Evolutionary conservation across 2,797 vertebrate genomes (phyloP).

Genomic region (Smutsia gigantea): DNA sequence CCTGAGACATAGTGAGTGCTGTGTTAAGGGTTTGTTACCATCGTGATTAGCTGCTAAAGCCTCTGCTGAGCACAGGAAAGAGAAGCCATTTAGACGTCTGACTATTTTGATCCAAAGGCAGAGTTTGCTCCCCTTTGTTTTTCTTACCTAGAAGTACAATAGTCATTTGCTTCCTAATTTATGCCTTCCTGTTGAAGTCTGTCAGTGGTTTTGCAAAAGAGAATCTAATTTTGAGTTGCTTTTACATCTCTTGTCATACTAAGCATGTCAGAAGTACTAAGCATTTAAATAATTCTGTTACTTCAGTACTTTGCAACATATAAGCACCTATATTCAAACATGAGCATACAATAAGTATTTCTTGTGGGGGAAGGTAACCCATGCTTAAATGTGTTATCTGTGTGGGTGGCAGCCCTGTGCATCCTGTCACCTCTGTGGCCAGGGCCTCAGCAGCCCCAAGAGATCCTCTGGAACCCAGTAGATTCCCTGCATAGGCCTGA

Average conservation of each 20-base stretch:
- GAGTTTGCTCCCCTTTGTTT: conserved; percentile 16
- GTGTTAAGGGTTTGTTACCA: accelerated
- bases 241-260: not conserved
- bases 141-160: conserved; percentile 36
- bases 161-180: conserved; percentile 50
- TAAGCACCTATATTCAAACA: not conserved
- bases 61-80: not conserved
- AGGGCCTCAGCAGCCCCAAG: not conserved
- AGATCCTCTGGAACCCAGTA: not conserved
- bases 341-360: not conserved
- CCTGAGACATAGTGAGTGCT: too few relatives aligned
- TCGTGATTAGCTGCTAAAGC: not conserved
- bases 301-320: not conserved
- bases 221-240: conserved; percentile 28
- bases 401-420: not conserved
- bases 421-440: not conserved
- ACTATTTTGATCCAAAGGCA: not conserved
- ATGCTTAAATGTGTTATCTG: not conserved
- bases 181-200: conserved; percentile 16
- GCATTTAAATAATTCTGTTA: not conserved
- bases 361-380: not conserved
- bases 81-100: not conserved
- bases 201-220: not conserved
- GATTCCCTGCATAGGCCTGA: not conserved
- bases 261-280: not conserved